These are phyloP conservation scores for Drosophila conformis DNA, from an alignment of 2,888 invertebrate species.

Conservation along the genomic window DNA sequence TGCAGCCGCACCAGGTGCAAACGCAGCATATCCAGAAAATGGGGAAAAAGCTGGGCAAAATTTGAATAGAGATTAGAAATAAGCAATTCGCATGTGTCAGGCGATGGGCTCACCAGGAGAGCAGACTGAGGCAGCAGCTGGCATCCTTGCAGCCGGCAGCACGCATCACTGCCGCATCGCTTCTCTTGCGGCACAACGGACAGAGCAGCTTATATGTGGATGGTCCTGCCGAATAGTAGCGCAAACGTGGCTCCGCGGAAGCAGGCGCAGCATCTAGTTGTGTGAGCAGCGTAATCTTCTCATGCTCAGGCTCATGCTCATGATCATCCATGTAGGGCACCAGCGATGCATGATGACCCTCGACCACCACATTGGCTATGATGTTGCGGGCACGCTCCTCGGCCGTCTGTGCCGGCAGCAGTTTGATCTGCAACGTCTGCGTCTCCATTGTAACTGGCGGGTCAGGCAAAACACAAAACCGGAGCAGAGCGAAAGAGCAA, in stretches of 20 bases:
- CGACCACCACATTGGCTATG: constrained; percentile 78
- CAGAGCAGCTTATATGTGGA: constrained; percentile 81
- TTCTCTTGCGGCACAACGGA: constrained; percentile 80
- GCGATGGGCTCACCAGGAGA: constrained; percentile 75
- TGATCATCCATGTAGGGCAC: constrained; percentile 80
- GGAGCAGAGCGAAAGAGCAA: constrained; percentile 10
- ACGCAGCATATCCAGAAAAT: constrained; percentile 81
- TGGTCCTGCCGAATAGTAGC: constrained; percentile 82
- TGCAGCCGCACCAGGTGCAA: constrained; percentile 81
- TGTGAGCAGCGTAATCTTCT: constrained; percentile 44
- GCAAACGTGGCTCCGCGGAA: constrained; percentile 50
- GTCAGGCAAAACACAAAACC: constrained; percentile 6
- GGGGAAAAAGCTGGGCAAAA: constrained; percentile 69
- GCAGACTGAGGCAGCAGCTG: constrained; percentile 76
- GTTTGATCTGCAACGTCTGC: constrained; percentile 71
- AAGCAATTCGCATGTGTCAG: background rate
- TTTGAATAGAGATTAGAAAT: background rate
- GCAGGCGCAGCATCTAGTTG: constrained; percentile 39
- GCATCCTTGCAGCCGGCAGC: constrained; percentile 77
- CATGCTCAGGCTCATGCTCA: constrained; percentile 38
- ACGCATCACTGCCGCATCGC: constrained; percentile 81
- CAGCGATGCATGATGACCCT: constrained; percentile 53
- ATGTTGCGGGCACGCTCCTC: constrained; percentile 80
- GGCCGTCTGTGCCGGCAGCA: constrained; percentile 73
- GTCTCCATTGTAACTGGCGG: constrained; percentile 65